Evolutionary conservation across 2,888 invertebrate species (phyloP).

Genomic region (Metacarcinus magister): DNA sequence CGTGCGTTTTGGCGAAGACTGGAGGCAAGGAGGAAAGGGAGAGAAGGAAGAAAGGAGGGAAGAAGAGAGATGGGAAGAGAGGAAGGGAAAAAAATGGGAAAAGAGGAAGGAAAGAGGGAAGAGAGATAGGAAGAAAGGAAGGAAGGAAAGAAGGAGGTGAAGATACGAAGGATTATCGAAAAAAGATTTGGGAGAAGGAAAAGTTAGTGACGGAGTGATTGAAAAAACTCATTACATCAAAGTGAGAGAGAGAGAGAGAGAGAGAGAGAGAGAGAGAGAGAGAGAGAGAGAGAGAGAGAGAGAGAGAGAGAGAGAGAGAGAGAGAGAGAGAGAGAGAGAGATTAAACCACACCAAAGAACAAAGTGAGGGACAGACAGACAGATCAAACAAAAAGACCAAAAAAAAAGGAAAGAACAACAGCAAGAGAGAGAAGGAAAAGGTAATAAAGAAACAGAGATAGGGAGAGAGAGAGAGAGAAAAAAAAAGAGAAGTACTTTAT

Average conservation of each 20-base stretch:
- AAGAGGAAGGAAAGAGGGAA: too few species aligned
- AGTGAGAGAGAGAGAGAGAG: constrained; percentile 10
- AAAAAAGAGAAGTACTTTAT: background rate
- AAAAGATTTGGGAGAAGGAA: background rate
- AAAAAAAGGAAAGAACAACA: too few species aligned
- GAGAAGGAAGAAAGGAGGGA: background rate
- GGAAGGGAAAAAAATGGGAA: too few species aligned
- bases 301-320: background rate
- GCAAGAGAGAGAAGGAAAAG: background rate
- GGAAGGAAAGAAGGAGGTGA: background rate
- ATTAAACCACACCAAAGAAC: background rate
- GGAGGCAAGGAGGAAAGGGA: too few species aligned
- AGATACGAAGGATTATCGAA: background rate
- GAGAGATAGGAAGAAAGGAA: background rate
- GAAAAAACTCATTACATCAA: too few species aligned
- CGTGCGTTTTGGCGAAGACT: too few species aligned
- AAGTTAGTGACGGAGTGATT: background rate
- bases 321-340: background rate
- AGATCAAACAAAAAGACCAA: background rate
- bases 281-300: constrained; percentile 44
- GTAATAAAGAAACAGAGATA: background rate
- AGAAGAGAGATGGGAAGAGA: too few species aligned
- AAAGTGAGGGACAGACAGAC: background rate
- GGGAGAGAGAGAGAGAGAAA: background rate
- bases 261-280: background rate